These are phyloP conservation scores for Copidosoma aretas DNA, from an alignment of 2,888 invertebrate species.

Conservation along the genomic window DNA sequence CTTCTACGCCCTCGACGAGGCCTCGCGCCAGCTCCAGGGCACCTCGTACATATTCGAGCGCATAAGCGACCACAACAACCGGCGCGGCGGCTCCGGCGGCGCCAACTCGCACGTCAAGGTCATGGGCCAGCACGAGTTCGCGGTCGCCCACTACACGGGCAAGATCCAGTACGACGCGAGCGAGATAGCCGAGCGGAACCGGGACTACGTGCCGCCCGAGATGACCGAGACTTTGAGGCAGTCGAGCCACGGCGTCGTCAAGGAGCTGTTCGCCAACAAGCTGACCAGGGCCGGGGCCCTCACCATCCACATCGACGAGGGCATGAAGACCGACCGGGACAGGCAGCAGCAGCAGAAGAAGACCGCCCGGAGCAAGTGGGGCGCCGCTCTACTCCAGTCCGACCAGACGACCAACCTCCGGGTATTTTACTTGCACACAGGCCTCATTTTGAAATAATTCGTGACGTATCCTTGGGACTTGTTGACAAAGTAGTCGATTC, in stretches of 20 bases:
- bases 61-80: constrained; percentile 65
- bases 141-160: constrained; percentile 89
- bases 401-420: constrained; percentile 66
- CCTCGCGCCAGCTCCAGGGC: constrained; percentile 76
- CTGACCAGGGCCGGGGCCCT: constrained; percentile 86
- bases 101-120: constrained; percentile 67
- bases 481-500: no score
- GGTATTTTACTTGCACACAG: constrained; percentile 58
- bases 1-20: constrained; percentile 86
- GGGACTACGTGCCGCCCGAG: constrained; percentile 89
- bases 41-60: constrained; percentile 75
- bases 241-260: constrained; percentile 74
- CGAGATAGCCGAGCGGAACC: constrained; percentile 87
- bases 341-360: constrained; percentile 48
- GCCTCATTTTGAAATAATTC: not conserved
- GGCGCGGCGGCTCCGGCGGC: constrained; percentile 41
- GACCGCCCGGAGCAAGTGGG: constrained; percentile 61
- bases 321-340: constrained; percentile 48
- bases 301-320: constrained; percentile 64
- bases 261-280: constrained; percentile 82
- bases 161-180: constrained; percentile 83
- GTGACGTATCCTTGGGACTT: no score
- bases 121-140: constrained; percentile 74
- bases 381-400: constrained; percentile 61
- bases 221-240: constrained; percentile 85